Conservation (phyloP, 2,113 vertebrate genomes). For the Urocitellus parryii region DNA sequence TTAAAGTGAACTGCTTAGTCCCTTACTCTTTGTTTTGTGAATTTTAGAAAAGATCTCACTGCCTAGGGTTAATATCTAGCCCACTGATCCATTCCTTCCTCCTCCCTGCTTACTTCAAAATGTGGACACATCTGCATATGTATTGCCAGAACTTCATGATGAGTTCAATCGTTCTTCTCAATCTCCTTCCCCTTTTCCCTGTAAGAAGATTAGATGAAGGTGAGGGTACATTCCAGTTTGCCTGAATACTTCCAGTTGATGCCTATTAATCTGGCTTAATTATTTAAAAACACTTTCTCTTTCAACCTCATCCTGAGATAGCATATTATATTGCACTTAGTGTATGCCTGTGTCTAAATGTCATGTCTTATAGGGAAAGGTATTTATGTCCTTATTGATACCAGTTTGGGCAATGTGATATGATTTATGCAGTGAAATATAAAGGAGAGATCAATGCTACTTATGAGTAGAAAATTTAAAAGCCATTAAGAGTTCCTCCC, state of each 20-base stretch:
- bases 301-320: not conserved
- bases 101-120: not conserved
- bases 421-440: not conserved
- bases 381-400: not conserved
- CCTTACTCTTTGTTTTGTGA: not conserved
- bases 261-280: not conserved
- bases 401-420: not conserved
- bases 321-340: not conserved
- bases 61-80: not conserved
- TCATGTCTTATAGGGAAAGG: not conserved
- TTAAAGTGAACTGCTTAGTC: not conserved
- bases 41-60: not conserved
- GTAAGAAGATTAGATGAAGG: not conserved
- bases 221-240: not conserved
- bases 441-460: not conserved
- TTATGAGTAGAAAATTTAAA: not conserved
- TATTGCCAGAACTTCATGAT: not conserved
- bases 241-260: not conserved
- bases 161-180: not conserved
- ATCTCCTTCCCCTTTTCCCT: not conserved
- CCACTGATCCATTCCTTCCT: not conserved
- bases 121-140: fast-evolving
- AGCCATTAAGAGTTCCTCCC: not conserved
- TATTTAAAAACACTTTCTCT: not conserved
- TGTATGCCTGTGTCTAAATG: not conserved